phyloP scores from a whole-genome alignment of 2,888 invertebrate genomes.

The Pantelozetes paolii region DNA sequence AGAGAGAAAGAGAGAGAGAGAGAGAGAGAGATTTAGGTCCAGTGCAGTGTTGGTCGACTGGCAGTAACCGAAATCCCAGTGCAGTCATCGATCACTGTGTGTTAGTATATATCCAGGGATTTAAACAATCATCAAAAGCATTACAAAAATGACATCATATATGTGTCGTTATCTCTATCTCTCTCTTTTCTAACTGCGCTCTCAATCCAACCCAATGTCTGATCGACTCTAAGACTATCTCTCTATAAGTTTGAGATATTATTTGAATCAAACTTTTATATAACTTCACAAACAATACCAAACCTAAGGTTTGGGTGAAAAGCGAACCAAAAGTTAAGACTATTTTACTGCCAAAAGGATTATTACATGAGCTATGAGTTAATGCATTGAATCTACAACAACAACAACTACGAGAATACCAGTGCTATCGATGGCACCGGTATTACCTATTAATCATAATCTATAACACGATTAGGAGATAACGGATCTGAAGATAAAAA shows the following conservation, averaged over 20 bases:
- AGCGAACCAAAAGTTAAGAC: not conserved
- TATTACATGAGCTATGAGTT: not conserved
- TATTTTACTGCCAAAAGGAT: conserved; percentile 13
- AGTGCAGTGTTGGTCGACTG: too few relatives aligned
- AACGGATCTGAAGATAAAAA: not conserved
- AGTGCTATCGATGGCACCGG: not conserved
- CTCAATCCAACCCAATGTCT: too few relatives aligned
- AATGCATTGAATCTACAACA: not conserved
- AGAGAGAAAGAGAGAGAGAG: too few relatives aligned
- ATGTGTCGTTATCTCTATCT: conserved; percentile 18
- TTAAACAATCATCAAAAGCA: conserved; percentile 32
- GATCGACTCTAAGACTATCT: not conserved
- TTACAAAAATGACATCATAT: conserved; percentile 32
- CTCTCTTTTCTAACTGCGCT: not conserved
- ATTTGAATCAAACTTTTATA: conserved; percentile 7
- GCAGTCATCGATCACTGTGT: conserved; percentile 15
- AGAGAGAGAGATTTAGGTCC: too few relatives aligned
- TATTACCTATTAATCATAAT: conserved; percentile 27
- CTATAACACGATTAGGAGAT: conserved; percentile 9
- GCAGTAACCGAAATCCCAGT: conserved; percentile 23
- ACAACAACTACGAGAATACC: not conserved
- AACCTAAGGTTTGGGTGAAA: not conserved
- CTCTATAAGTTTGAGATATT: conserved; percentile 5
- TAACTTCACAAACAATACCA: not conserved
- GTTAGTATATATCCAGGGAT: conserved; percentile 29